Evolutionary conservation across 2,113 vertebrate genomes (phyloP), one percentile per base, ranked within the genome.

Genomic region (Axis porcinus): DNA sequence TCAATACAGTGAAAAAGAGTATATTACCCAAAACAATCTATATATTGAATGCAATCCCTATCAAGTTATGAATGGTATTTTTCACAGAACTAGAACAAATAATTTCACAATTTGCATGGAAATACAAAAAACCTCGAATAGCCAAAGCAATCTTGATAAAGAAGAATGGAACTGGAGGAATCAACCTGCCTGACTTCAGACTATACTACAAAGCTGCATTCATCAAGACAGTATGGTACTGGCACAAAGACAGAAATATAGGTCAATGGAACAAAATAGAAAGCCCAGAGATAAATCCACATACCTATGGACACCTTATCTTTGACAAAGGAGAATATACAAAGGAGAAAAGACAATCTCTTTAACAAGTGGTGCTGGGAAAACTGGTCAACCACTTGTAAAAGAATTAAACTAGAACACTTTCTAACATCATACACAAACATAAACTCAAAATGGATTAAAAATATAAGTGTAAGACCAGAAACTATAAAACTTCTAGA

Each of bases 41-140:
- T 19, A 67, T 4, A n/a, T n/a, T n/a, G 16, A n/a, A 19, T 67
- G 62, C 4, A 4, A 19, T 9, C 33, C 33, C 15, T 67, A 67
- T 67, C 33, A 67, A n/a, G 33, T 16, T 19, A n/a, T 16, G 4
- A n/a, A 19, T 0, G 1, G 7, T 19, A 67, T n/a, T 67, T 67
- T 67, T 67, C 4, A 67, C 4, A 67, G 62, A 67, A 9, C 62
- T 67, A 67, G 62, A 67, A 67, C 16, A 67, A 67, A 67, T n/a
- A n/a, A 67, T 19, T n/a, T n/a, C 7, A 67, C 62, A 67, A 19
- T 67, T 64, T 67, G 33, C n/a, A 67, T n/a, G 62, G 62, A 67
- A 67, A 67, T n/a, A n/a, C 33, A 4, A 19, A 67, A 67, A 67
- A 19, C 30, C 62, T 67, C 4, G 0, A n/a, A 67, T n/a, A 67